Evolutionary conservation across 2,113 vertebrate species (phyloP), one percentile per base, ranked within the genome.

Genomic region (Thermophis baileyi): DNA sequence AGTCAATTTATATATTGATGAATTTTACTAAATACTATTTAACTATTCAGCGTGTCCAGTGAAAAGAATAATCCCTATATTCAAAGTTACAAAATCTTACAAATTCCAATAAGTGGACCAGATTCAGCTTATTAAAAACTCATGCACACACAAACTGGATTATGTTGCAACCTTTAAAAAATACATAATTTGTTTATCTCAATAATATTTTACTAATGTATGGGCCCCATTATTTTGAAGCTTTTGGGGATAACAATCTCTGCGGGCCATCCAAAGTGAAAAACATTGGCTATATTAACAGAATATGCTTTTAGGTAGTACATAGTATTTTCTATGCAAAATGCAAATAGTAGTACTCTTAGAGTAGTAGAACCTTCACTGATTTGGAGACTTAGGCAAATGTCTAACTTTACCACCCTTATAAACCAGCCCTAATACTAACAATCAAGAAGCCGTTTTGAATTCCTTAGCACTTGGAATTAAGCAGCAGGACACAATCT

Each of bases 401-500:
- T 53, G 20, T 35, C 47, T 47, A 74, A 40, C 22, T 30, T 50
- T 90, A 4, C 24, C 40, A 89, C 2, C 88, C 54, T 47, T 44
- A 25, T 40, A 44, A 40, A 10, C 11, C 11, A 27, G 54, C 24
- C 10, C 11, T 90, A 30, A 27, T 50, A 25, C 85, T 91, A 89
- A 94, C 90, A 60, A 93, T 94, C 90, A 25, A 87, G 93, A 90
- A 94, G 93, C 89, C 85, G 89, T 81, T 44, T 81, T 87, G 86
- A 87, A 49, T 3, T 87, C 40, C 25, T 50, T 50, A 50, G 44
- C 44, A 30, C 30, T 51, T 87, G 94, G 49, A 91, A 96, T 95
- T 89, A 53, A 94, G 74, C 18, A 92, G 47, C 11, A 88, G 85
- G 54, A 89, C 94, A 94, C 1, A n/a, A 30, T 85, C 85, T 87